A percentile compares a stretch with the other conserved stretches of the same genome.
Conservation (phyloP, 2,888 invertebrate species). For the Drosophila mayaguana region DNA sequence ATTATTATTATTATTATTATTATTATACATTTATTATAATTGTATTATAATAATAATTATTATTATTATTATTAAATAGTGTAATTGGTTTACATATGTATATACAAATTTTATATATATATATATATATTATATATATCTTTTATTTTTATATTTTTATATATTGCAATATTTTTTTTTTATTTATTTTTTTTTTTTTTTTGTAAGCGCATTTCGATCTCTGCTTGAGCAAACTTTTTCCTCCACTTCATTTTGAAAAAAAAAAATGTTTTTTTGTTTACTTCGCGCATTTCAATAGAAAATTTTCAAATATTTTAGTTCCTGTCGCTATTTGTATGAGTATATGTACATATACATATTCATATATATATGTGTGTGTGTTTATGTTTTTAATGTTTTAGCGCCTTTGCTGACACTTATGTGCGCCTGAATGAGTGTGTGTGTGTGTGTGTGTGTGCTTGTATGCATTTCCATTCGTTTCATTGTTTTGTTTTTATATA, state of each 20-base stretch:
- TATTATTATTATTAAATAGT: too few relatives aligned
- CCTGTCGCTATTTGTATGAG: constrained; percentile 7
- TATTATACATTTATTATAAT: too few relatives aligned
- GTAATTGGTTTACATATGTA: too few relatives aligned
- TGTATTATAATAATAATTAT: too few relatives aligned
- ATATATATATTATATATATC: neutral
- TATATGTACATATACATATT: neutral
- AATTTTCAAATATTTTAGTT: constrained; percentile 50
- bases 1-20: too few relatives aligned
- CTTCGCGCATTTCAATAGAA: constrained; percentile 39
- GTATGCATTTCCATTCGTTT: constrained; percentile 25
- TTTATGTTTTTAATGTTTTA: constrained; percentile 27
- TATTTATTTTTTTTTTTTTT: neutral
- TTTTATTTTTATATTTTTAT: neutral
- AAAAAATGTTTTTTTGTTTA: constrained; percentile 24
- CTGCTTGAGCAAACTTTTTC: too few relatives aligned
- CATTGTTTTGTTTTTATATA: constrained; percentile 10
- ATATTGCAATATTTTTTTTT: neutral
- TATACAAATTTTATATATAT: too few relatives aligned
- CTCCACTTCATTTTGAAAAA: neutral
- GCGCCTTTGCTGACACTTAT: constrained; percentile 24
- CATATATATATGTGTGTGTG: constrained; percentile 19
- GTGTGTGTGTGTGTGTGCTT: neutral
- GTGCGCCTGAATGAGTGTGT: constrained; percentile 15
- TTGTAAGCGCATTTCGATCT: neutral